Base-by-base conservation (phyloP, 2,113 vertebrate species). In the Vidua chalybeata region DNA sequence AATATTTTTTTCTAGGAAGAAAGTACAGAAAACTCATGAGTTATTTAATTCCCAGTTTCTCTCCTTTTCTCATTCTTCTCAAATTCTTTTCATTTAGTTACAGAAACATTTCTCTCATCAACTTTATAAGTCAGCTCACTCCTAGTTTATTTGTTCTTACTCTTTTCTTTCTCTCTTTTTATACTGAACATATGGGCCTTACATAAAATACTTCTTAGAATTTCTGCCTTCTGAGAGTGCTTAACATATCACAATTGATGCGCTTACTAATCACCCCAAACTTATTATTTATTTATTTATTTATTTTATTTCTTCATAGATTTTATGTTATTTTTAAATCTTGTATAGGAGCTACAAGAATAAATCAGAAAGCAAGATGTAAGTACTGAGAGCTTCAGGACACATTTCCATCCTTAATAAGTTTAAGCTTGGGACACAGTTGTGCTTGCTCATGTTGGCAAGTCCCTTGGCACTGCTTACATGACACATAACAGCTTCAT, bases 181-280 rank as follows among this genome's bases (percentile, higher is more conserved):
- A n/a, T 33, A 18, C 2, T 74, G n/a, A 69, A 73, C 6, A 18
- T 41, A 59, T 5, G 15, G n/a, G 17, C 30, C 35, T 66, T 31
- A 52, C 21, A 39, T 79, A 74, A 89, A 89, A 66, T 7, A 9
- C 6, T 54, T 81, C 37, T 45, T 45, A 69, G n/a, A 84, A 49
- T 4, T 74, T 76, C 8, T 87, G 24, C 64, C 15, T 71, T 61
- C 45, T 13, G 31, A 52, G 12, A 59, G 7, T 56, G 15, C 10
- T 76, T 51, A 21, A 19, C 4, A 2, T 48, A 35, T 43, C 31
- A 35, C 0, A 1, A 21, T 33, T 41, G 0, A 58, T 2, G 6
- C 6, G 33, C 30, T 80, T 61, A 30, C 19, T 72, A 43, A 58
- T 55, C 11, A 76, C 63, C 16, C 21, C 37, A 41, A 79, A 64